Evolutionary conservation across 2,797 vertebrate genomes (phyloP).

Genomic region (Caiman crocodilus): DNA sequence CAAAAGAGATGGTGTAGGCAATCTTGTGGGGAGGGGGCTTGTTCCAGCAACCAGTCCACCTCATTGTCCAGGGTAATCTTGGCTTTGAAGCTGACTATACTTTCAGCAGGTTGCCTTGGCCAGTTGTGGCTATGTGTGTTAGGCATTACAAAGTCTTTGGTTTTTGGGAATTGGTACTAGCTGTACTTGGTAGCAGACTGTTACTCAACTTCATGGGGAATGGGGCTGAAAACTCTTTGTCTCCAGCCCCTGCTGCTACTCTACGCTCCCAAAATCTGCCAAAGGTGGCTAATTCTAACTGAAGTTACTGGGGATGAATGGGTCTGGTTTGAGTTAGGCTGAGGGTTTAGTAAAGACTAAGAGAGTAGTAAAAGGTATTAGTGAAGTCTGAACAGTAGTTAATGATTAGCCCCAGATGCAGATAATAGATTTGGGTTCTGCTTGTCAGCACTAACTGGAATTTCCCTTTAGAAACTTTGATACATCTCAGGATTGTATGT

Average conservation of each 20-base stretch:
- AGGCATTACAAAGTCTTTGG: neutral
- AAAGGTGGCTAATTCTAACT: neutral
- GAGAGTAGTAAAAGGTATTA: slow-evolving; percentile 3
- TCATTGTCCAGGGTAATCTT: neutral
- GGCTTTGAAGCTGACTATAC: neutral
- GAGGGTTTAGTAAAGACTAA: neutral
- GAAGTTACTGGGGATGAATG: neutral
- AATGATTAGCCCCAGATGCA: slow-evolving; percentile 65
- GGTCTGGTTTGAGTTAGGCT: neutral
- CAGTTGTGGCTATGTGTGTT: neutral
- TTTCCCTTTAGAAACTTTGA: slow-evolving; percentile 41
- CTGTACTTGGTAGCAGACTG: neutral
- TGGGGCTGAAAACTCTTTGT: neutral
- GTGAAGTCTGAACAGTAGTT: slow-evolving; percentile 4
- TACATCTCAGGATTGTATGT: neutral
- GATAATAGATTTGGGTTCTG: slow-evolving; percentile 18
- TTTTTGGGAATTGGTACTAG: neutral
- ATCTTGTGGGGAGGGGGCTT: neutral
- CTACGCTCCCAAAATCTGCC: neutral
- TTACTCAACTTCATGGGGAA: neutral
- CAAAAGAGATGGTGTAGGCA: neutral
- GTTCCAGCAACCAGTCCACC: neutral
- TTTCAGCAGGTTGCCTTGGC: neutral
- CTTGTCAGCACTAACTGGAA: slow-evolving; percentile 26
- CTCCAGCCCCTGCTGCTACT: neutral